phyloP scores from a whole-genome alignment of 2,113 vertebrate genomes.

The Apus apus region DNA sequence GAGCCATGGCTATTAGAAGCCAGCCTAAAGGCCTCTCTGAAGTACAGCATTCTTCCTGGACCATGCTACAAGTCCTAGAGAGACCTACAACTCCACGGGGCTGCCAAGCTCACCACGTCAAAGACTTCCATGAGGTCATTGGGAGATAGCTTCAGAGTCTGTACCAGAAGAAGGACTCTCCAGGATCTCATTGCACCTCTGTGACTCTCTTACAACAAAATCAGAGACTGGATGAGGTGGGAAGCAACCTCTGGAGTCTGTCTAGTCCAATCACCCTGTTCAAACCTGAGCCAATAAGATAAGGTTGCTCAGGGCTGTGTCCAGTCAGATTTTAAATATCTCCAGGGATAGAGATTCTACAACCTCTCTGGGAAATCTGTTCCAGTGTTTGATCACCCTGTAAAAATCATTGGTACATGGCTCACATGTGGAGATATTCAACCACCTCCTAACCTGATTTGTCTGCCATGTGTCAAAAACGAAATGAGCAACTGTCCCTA shows the following conservation, averaged over 20 bases:
- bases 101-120: accelerated
- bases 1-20: not conserved
- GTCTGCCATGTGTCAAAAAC: not conserved
- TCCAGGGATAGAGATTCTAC: not conserved
- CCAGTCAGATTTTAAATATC: not conserved
- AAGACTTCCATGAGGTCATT: not conserved
- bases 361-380: not conserved
- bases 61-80: not conserved
- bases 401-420: not conserved
- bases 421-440: not conserved
- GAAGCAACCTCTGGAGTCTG: not conserved
- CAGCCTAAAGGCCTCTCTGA: not conserved
- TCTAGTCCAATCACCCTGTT: not conserved
- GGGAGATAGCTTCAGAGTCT: not conserved
- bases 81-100: not conserved
- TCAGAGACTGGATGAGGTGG: not conserved
- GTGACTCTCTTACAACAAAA: not conserved
- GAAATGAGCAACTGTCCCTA: not conserved
- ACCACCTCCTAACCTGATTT: not conserved
- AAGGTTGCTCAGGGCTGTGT: not conserved
- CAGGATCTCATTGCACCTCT: not conserved
- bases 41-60: not conserved
- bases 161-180: not conserved
- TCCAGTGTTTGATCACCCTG: not conserved
- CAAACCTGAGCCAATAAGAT: not conserved